A percentile compares a stretch with the other conserved stretches of the same genome.
phyloP scores from a whole-genome alignment of 2,113 vertebrate genomes.

The Cottus gobio region DNA sequence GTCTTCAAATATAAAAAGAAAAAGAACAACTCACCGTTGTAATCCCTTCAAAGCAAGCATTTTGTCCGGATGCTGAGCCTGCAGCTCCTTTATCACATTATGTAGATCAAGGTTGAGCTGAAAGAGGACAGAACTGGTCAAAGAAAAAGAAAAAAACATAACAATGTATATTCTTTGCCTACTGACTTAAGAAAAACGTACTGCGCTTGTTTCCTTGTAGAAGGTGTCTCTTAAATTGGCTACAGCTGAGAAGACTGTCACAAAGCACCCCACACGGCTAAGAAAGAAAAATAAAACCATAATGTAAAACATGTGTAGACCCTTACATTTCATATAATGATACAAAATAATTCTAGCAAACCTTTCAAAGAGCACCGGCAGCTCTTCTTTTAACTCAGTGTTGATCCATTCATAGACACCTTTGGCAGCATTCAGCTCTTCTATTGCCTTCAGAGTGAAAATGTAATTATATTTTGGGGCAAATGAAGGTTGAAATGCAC shows the following conservation, averaged over 20 bases:
- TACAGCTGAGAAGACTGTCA: constrained; percentile 91
- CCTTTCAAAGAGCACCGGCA: constrained; percentile 90
- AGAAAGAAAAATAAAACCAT: constrained; percentile 7
- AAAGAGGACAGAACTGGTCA: constrained; percentile 11
- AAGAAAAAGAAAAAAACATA: background rate
- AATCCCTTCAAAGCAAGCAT: constrained; percentile 89
- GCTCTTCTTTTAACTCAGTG: constrained; percentile 89
- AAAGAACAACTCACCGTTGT: constrained; percentile 79
- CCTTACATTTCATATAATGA: background rate
- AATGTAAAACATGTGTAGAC: background rate
- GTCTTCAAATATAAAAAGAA: background rate
- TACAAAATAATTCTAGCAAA: constrained; percentile 43
- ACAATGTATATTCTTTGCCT: background rate
- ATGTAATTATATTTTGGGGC: background rate
- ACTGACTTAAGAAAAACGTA: constrained; percentile 52
- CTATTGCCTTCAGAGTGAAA: constrained; percentile 85
- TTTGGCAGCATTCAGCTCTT: constrained; percentile 88
- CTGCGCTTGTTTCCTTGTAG: constrained; percentile 93
- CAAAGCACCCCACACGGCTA: constrained; percentile 94
- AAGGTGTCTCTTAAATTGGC: constrained; percentile 91
- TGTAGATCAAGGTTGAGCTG: constrained; percentile 91
- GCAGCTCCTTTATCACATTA: constrained; percentile 90
- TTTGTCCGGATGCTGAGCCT: constrained; percentile 92
- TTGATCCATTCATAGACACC: constrained; percentile 91
- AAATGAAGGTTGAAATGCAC: background rate